phyloP scores from a whole-genome alignment of 2,113 vertebrate species.

The Rhinopomastus cyanomelas region DNA sequence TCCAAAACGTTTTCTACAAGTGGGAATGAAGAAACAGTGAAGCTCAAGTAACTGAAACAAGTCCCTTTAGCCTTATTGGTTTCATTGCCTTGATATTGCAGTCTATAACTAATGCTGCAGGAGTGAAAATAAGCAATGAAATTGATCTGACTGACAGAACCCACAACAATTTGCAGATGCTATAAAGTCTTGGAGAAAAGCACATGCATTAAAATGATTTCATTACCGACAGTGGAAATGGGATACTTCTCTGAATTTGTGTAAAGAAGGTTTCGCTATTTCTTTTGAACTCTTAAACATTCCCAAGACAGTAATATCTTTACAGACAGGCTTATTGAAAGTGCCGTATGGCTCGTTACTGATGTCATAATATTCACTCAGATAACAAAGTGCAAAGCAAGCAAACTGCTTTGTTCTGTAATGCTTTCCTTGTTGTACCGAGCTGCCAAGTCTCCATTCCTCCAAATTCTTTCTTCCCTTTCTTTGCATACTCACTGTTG shows the following conservation, averaged over 20 bases:
- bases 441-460: neutral
- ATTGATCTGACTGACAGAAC: neutral
- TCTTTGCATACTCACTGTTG: neutral
- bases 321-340: neutral
- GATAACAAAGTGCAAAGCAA: neutral
- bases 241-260: neutral
- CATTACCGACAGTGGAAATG: neutral
- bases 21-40: neutral
- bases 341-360: neutral
- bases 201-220: neutral
- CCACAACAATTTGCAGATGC: neutral
- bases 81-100: neutral
- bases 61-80: neutral
- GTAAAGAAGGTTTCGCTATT: neutral
- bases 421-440: neutral
- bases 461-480: neutral
- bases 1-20: neutral
- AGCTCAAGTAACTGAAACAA: neutral
- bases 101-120: neutral
- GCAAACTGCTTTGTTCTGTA: neutral
- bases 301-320: neutral
- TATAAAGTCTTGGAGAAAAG: neutral
- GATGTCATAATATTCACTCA: neutral
- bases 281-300: neutral
- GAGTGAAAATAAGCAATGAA: conserved; percentile 29